Base-by-base conservation (phyloP, 2,888 invertebrate species). In the Volucella inflata region DNA sequence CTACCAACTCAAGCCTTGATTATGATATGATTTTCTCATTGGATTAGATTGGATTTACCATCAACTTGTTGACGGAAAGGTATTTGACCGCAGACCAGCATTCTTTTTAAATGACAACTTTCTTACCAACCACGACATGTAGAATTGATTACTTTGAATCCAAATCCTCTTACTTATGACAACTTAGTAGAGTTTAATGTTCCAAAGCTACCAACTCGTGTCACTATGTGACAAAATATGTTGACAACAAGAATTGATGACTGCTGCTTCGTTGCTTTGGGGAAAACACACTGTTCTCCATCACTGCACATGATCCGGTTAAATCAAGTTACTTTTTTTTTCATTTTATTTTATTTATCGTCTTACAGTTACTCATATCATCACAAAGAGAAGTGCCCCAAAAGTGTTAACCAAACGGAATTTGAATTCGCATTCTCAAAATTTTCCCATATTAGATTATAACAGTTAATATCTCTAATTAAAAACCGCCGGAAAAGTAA, bases 171-270 rank as follows among this genome's bases (percentile, higher is more conserved):
- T 48, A 48, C 11, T 48, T n/a, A 14, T 48, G 14, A n/a, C 14
- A 14, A 48, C 48, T 48, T 16, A 8, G 9, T 14, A 8, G n/a
- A 48, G 14, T 8, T n/a, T 48, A 48, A 55, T 44, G n/a, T 59
- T 17, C 12, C 14, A 68, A 30, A 30, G 4, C n/a, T 30, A 30
- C 6, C 30, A 30, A 6, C 64, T 12, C 64, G 21, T 48, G 57
- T 50, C 65, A 40, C 38, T 14, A 40, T 53, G 46, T 48, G 64
- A 65, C 65, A 42, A 65, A 75, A 57, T 48, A 65, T 75, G 65
- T 36, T 75, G 75, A 65, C 67, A 59, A 50, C 16, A 36, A 38
- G 40, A 44, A 74, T 75, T 75, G 65, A 75, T 75, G 53, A 42
- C 48, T 40, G 48, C 21, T 59, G 16, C 8, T 46, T 46, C 30